phyloP scores from a whole-genome alignment of 1,140 invertebrate genomes.

The Sminthurinus signatus region DNA sequence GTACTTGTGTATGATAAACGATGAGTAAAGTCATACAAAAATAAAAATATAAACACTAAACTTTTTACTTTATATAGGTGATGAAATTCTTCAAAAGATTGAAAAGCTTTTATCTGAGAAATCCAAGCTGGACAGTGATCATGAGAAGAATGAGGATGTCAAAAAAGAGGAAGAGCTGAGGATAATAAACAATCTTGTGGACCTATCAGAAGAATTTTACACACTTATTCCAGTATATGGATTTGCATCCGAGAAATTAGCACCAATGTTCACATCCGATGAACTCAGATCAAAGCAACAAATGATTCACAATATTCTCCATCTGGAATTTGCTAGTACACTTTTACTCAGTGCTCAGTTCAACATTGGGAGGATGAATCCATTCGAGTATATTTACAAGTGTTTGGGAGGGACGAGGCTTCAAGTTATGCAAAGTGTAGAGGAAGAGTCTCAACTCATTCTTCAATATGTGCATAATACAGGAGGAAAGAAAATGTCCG shows the following conservation, averaged over 20 bases:
- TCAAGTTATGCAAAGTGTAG: constrained; percentile 43
- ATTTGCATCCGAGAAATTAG: constrained; percentile 47
- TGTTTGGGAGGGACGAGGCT: constrained; percentile 45
- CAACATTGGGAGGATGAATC: constrained; percentile 43
- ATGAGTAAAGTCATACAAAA: too few species aligned
- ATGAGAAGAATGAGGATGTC: not conserved
- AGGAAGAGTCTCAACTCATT: constrained; percentile 47
- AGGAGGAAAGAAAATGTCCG: constrained; percentile 27
- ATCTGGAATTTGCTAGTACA: constrained; percentile 47
- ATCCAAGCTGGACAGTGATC: constrained; percentile 27
- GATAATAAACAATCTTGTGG: constrained; percentile 26
- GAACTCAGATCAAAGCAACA: constrained; percentile 43
- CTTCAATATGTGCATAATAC: constrained; percentile 48
- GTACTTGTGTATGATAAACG: too few species aligned
- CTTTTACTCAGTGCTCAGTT: constrained; percentile 47
- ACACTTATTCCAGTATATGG: constrained; percentile 48
- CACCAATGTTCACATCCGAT: constrained; percentile 44
- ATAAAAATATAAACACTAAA: not conserved
- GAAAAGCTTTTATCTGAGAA: constrained; percentile 30
- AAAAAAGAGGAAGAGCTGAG: constrained; percentile 5
- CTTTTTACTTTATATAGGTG: not conserved
- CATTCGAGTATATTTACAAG: constrained; percentile 49
- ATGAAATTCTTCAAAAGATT: constrained; percentile 23
- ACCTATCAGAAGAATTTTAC: constrained; percentile 50
- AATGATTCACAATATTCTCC: constrained; percentile 43